Evolutionary conservation across 2,113 vertebrate genomes (phyloP), one percentile per base, ranked within the genome.

Genomic region (Motacilla alba): DNA sequence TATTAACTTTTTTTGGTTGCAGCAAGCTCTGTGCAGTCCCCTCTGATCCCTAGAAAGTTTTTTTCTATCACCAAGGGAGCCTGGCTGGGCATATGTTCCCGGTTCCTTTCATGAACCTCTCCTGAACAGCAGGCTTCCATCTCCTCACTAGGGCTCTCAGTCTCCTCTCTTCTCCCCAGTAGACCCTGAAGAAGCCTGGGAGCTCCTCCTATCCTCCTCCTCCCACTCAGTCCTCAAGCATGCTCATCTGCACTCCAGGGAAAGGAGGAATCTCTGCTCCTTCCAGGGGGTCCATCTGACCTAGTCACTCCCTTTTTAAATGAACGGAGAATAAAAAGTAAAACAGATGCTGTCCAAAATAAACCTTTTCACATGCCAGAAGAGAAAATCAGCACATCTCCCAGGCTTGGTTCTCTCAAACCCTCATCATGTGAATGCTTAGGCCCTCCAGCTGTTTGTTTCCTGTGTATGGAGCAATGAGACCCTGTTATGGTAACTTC

Each of bases 161-260:
- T 83, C 50, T 88, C 68, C 56, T 89, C 66, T 85, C 74, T 55
- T 87, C 63, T 93, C 79, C 35, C 31, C 4, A 12, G 39, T 75
- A 90, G 60, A 75, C 47, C 83, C 73, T 0, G 56, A n/a, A 64
- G 31, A 90, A 95, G 86, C 33, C 68, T 3, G 2, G 24, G 56
- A 95, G 73, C 93, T 81, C 69, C 76, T 96, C 79, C 79, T 88
- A 47, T 76, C 66, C 67, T 83, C 52, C 67, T 96, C 88, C 80
- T 87, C 60, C 91, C 80, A 96, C 91, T 87, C 83, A 78, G 60
- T 92, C 91, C 66, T 86, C 93, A 86, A 86, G 76, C 91, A 94
- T 89, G 83, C 86, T 95, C 96, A 96, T 97, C 96, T 96, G 96
- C 89, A 94, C 96, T 95, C 93, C 96, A 97, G 95, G 95, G 96